Evolutionary conservation across 1,140 invertebrate genomes (phyloP), one percentile per base, ranked within the genome.

Genomic region (Aporrectodea caliginosa): DNA sequence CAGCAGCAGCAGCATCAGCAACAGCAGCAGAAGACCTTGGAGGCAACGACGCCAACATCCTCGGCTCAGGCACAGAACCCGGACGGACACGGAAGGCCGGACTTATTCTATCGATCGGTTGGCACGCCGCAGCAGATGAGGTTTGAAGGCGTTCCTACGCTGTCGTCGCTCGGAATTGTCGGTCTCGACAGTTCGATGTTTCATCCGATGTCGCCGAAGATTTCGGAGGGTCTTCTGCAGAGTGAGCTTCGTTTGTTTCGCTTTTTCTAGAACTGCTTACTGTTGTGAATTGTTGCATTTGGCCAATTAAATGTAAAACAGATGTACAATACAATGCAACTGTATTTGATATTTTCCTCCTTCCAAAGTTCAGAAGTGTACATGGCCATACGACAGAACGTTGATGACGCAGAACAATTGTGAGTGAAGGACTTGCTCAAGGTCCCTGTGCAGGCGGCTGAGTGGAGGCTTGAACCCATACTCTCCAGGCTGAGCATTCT

Each of bases 1-100:
- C 73, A 81, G 58, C 30, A n/a, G 16, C 58, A 70, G 32, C 83
- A 83, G 70, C 83, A 83, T 31, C 83, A 84, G 16, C 78, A 83
- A 68, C 79, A 70, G 72, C 83, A 82, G 77, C 83, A 81, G 79
- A 80, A 82, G 80, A 83, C 68, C 33, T 78, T 12, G 27, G 80
- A 43, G n/a, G 72, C 78, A 77, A 30, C 81, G 82, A 68, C 81
- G 78, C 12, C 79, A 82, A 77, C 83, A 81, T 22, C 81, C 80
- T 75, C 81, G 82, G 29, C 43, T 22, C 6, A 12, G 43, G 43
- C 6, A 6, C 43, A 58, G 43, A 58, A 22, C 43, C n/a, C n/a
- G n/a, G n/a, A n/a, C n/a, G n/a, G n/a, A n/a, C 43, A 58, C 43
- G 43, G 43, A 6, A 6, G 43, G 22, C 43, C 43, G 43, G 43